Evolutionary conservation across 2,888 invertebrate genomes (phyloP).

Genomic region (Linnaemya tessellans): DNA sequence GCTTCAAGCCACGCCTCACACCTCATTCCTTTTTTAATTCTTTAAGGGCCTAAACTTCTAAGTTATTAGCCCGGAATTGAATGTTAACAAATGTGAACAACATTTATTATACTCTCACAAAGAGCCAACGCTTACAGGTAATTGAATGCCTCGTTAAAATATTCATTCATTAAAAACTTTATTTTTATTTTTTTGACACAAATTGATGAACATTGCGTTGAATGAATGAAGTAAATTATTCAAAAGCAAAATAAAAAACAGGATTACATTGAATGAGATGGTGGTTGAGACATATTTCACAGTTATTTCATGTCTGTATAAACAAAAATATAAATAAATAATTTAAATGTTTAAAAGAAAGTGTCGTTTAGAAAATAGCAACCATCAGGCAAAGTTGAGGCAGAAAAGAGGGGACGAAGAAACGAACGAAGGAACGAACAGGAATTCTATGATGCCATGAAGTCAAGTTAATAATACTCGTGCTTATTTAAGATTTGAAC

Average conservation of each 20-base stretch:
- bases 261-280: neutral
- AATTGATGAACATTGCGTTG: conserved; percentile 53
- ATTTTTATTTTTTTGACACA: conserved; percentile 14
- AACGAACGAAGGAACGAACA: neutral
- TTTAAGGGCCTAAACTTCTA: too few relatives aligned
- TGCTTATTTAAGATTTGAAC: conserved; percentile 15
- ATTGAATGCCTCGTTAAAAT: conserved; percentile 21
- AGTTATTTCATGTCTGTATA: conserved; percentile 18
- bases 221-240: conserved; percentile 42
- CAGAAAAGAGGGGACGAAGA: neutral
- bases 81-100: too few relatives aligned
- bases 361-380: conserved; percentile 47
- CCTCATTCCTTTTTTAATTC: too few relatives aligned
- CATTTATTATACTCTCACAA: neutral
- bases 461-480: conserved; percentile 16
- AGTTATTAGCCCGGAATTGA: too few relatives aligned
- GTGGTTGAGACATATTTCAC: neutral
- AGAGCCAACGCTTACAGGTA: neutral
- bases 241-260: neutral
- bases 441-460: neutral
- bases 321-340: conserved; percentile 45
- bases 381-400: neutral
- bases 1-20: too few relatives aligned
- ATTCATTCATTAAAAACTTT: conserved; percentile 45
- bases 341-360: conserved; percentile 36